A percentile compares a stretch with the other conserved stretches of the same genome.
phyloP scores from a whole-genome alignment of 2,113 vertebrate species.

The Chaetura pelagica region DNA sequence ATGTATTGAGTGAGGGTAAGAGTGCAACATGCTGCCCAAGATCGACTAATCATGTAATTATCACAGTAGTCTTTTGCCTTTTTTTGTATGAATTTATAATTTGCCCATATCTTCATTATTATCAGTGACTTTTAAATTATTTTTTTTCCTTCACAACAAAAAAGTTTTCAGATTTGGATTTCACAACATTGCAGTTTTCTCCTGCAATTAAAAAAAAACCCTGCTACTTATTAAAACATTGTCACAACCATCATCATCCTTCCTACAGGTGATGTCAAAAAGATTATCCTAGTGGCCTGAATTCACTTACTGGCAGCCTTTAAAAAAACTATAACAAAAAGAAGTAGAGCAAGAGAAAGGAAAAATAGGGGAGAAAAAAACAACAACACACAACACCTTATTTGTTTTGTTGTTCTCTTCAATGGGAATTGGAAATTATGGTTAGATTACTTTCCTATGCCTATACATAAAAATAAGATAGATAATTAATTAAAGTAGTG shows the following conservation, averaged over 20 bases:
- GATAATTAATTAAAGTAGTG: background rate
- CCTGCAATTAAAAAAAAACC: background rate
- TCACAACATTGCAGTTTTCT: background rate
- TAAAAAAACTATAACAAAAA: background rate
- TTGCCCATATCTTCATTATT: background rate
- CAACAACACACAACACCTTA: background rate
- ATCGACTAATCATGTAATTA: background rate
- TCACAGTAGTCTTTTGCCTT: background rate
- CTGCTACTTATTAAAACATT: background rate
- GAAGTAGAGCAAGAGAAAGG: rapidly evolving
- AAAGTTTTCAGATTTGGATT: background rate
- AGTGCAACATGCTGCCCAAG: background rate
- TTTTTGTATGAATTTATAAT: background rate
- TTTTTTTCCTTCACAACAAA: background rate
- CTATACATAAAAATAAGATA: background rate
- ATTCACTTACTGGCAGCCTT: background rate
- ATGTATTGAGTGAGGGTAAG: background rate
- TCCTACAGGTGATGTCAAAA: background rate
- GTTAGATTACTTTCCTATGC: background rate
- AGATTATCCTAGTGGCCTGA: background rate
- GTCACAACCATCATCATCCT: background rate
- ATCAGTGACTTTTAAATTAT: background rate
- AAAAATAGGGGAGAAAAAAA: no score
- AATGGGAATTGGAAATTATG: background rate
- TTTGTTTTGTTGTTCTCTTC: background rate